These are phyloP conservation scores for Notarius quadriscutis DNA, from an alignment of 2,113 vertebrate species.

Conservation along the genomic window DNA sequence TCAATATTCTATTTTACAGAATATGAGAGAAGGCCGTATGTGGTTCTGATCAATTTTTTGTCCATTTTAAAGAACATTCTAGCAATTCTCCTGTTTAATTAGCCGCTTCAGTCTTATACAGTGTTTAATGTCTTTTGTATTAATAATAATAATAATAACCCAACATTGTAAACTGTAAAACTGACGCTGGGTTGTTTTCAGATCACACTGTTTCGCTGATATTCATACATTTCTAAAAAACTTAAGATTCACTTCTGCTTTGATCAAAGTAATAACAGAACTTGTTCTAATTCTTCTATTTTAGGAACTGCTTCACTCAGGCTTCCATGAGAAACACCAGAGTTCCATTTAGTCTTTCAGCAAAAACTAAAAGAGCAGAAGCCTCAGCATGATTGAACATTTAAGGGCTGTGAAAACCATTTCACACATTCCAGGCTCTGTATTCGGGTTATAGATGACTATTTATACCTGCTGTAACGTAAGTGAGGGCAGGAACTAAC, in stretches of 20 bases:
- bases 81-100: neutral
- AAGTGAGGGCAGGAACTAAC: neutral
- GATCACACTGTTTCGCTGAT: neutral
- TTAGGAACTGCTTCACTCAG: neutral
- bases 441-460: neutral
- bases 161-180: neutral
- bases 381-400: neutral
- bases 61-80: neutral
- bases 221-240: neutral
- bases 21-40: neutral
- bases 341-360: neutral
- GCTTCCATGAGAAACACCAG: neutral
- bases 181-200: neutral
- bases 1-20: neutral
- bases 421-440: neutral
- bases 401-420: neutral
- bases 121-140: neutral
- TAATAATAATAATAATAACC: neutral
- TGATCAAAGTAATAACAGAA: neutral
- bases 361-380: constrained; percentile 5
- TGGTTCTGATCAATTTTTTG: neutral
- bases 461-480: neutral
- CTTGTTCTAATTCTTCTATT: neutral
- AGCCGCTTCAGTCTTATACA: neutral
- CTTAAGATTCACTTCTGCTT: neutral